Evolutionary conservation across 2,113 vertebrate genomes (phyloP).

Genomic region (human (Homo sapiens)): DNA sequence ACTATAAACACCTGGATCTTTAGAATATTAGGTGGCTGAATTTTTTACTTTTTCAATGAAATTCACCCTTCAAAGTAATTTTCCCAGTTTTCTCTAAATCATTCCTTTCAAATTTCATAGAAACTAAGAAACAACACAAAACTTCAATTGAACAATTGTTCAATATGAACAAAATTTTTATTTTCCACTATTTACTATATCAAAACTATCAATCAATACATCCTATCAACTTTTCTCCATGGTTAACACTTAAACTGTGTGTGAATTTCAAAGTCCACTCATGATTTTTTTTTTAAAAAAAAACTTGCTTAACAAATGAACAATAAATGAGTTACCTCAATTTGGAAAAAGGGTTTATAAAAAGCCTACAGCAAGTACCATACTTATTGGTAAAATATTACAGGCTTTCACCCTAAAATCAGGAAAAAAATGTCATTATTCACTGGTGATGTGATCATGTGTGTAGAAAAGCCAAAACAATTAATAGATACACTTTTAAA

Average conservation of each 20-base stretch:
- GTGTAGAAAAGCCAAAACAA: not conserved
- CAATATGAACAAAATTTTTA: not conserved
- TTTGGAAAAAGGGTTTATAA: not conserved
- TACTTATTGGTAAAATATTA: not conserved
- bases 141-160: too few species aligned
- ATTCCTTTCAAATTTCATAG: not conserved
- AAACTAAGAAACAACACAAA: not conserved
- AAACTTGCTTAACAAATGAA: not conserved
- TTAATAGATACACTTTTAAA: not conserved
- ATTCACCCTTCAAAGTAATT: not conserved
- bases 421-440: not conserved
- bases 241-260: not conserved
- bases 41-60: slow-evolving; percentile 37
- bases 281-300: not conserved
- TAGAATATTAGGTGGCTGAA: not conserved
- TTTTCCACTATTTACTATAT: not conserved
- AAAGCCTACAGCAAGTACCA: not conserved
- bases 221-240: not conserved
- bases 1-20: slow-evolving; percentile 14
- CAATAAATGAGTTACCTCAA: not conserved
- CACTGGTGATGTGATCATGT: not conserved
- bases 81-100: not conserved
- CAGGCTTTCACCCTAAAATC: not conserved
- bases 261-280: not conserved
- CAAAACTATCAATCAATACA: not conserved